phyloP scores from a whole-genome alignment of 2,113 vertebrate species.

The Pipra filicauda region DNA sequence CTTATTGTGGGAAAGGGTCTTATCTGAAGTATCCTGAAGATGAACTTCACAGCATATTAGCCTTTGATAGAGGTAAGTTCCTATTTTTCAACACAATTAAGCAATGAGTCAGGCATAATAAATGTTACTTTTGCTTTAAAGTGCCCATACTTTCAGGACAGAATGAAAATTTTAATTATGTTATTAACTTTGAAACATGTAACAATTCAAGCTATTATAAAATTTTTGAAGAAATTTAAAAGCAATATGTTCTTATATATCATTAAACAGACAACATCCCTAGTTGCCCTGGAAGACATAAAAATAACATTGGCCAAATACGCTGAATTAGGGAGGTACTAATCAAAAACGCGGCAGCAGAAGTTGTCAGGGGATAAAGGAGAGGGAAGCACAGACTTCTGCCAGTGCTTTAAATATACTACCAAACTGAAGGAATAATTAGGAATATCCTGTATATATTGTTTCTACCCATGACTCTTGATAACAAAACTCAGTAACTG shows the following conservation, averaged over 20 bases:
- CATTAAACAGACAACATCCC: background rate
- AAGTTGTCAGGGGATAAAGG: background rate
- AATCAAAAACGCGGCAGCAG: accelerated
- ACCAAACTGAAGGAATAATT: slow-evolving; percentile 1
- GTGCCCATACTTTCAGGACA: background rate
- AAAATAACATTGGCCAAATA: background rate
- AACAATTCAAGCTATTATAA: background rate
- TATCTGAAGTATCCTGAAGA: background rate
- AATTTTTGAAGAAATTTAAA: background rate
- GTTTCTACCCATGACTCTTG: slow-evolving; percentile 5
- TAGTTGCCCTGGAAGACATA: background rate
- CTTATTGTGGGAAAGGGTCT: background rate
- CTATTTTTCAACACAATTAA: background rate
- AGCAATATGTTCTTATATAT: background rate
- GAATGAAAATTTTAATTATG: background rate
- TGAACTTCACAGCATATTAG: background rate
- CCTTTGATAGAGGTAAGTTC: background rate
- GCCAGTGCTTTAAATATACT: background rate
- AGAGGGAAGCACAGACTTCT: background rate
- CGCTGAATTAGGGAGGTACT: background rate
- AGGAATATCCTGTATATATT: background rate
- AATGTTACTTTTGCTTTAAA: background rate
- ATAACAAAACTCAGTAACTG: background rate
- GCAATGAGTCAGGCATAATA: background rate
- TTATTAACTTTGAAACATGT: background rate